Base-by-base conservation (phyloP, 2,888 invertebrate genomes). In the Panorpa germanica region DNA sequence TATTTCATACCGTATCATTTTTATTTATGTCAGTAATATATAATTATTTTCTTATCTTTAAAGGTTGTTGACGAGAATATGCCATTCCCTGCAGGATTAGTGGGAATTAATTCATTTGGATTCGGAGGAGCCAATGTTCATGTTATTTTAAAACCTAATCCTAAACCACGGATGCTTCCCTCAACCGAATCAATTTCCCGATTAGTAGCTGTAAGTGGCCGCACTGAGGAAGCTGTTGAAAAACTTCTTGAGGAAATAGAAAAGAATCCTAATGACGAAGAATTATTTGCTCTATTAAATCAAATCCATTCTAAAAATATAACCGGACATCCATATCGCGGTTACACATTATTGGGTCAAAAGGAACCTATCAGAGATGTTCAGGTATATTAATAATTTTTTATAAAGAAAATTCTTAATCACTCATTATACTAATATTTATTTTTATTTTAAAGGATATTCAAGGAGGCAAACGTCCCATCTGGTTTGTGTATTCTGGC, bases 81-180 rank as follows among this genome's bases (percentile, higher is more conserved):
- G 36, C 69, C 73, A 15, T 93, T 83, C 78, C 70, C 76, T 31
- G 93, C 93, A 28, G 93, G 93, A n/a, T 64, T 85, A 35, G 74
- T 85, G 29, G 93, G 78, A 13, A 56, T 98, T 17, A 98, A 96
- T 59, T 93, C 93, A 6, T 98, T 98, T 54, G 96, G 96, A 11
- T 96, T 96, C 57, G 96, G 96, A 37, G 98, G 98, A 31, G 86
- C 90, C 24, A 91, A 91, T 55, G 88, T 83, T n/a, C 91, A 93
- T 55, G 57, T 86, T 2, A 63, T 93, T 40, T 61, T 93, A 9
- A 72, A 76, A 48, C 78, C 85, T 5, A 74, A 81, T 50, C 67
- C 73, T 2, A 73, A 73, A 46, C 70, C 68, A 5, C 73, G 69
- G 47, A 51, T 62, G 1, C 53, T 60, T 1, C 63, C 67, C 28